phyloP scores from a whole-genome alignment of 2,797 vertebrate species.

The Channallabes apus region DNA sequence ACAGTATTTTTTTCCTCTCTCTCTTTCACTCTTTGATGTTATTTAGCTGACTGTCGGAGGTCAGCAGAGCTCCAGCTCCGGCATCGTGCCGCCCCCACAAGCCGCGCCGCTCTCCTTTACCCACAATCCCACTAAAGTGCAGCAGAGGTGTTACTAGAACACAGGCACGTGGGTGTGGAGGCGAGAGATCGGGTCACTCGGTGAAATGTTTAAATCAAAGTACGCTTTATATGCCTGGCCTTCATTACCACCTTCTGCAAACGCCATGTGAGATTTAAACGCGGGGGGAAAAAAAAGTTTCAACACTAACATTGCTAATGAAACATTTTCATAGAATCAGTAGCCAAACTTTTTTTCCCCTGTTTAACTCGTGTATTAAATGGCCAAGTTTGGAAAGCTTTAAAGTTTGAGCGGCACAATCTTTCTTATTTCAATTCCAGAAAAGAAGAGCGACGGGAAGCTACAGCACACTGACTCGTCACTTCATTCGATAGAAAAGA shows the following conservation, averaged over 20 bases:
- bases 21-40: not conserved
- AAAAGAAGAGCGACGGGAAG: not conserved
- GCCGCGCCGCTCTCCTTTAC: constrained; percentile 2
- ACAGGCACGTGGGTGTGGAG: not conserved
- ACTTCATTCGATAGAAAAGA: not conserved
- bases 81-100: not conserved
- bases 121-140: constrained; percentile 11
- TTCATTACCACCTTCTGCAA: not conserved
- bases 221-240: not conserved
- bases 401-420: not conserved
- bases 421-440: not conserved
- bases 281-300: not conserved
- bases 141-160: constrained; percentile 4
- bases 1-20: not conserved
- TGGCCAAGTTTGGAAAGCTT: not conserved
- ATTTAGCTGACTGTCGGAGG: not conserved
- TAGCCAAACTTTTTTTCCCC: not conserved
- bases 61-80: not conserved
- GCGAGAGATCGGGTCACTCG: not conserved
- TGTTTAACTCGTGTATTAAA: too few species aligned
- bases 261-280: not conserved
- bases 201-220: not conserved
- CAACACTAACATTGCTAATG: not conserved
- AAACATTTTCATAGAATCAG: not conserved
- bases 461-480: too few species aligned